Percentiles rank a stretch among this genome's conserved stretches.
Conservation (phyloP, 2,888 invertebrate genomes). For the Cenopis cana region DNA sequence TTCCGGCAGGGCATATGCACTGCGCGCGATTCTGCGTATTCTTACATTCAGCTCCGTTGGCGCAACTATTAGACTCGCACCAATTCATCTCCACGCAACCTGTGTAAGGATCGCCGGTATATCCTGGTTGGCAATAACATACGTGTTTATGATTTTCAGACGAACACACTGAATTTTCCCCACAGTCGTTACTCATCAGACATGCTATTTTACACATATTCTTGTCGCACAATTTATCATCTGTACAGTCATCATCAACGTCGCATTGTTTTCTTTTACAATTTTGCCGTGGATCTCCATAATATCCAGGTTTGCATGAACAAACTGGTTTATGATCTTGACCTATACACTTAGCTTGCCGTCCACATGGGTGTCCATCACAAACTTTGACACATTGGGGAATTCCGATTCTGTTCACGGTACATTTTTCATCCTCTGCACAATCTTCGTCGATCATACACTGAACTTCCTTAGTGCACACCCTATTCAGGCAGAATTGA, state of each 20-base stretch:
- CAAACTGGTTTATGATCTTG: conserved; percentile 91
- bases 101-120: conserved; percentile 90
- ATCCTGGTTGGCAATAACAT: conserved; percentile 94
- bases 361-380: conserved; percentile 89
- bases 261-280: conserved; percentile 93
- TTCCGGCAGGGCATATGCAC: conserved; percentile 91
- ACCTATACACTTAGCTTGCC: conserved; percentile 92
- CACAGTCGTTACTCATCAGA: conserved; percentile 92
- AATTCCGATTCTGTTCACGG: conserved; percentile 88
- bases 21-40: conserved; percentile 92
- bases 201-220: conserved; percentile 95
- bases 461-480: conserved; percentile 93
- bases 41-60: conserved; percentile 91
- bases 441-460: conserved; percentile 91
- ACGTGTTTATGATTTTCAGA: conserved; percentile 92
- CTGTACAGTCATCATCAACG: conserved; percentile 89
- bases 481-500: conserved; percentile 93
- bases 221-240: conserved; percentile 93
- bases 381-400: conserved; percentile 92
- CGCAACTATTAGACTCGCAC: conserved; percentile 92
- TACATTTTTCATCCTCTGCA: conserved; percentile 89
- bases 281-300: conserved; percentile 92
- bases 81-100: conserved; percentile 91
- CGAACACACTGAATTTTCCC: conserved; percentile 93
- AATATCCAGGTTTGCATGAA: conserved; percentile 91